phyloP scores from a whole-genome alignment of 2,888 invertebrate genomes.

The Eupsilia transversa region DNA sequence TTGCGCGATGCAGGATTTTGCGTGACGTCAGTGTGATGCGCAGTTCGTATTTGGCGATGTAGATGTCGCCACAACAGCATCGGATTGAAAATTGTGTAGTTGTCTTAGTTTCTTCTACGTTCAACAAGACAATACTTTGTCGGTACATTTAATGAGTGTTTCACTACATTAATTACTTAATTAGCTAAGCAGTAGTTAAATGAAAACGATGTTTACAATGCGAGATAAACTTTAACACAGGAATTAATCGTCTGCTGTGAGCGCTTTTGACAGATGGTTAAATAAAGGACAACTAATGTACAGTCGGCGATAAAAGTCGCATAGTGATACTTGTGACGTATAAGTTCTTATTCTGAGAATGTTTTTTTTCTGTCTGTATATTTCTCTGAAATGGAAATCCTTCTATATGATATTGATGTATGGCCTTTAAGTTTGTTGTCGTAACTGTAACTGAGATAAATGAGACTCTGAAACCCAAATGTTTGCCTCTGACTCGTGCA shows the following conservation, averaged over 20 bases:
- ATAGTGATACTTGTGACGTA: neutral
- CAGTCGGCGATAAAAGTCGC: slow-evolving; percentile 42
- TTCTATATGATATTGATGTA: neutral
- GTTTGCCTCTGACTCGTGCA: neutral
- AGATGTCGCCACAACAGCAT: neutral
- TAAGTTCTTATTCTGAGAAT: neutral
- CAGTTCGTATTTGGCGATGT: too few species aligned
- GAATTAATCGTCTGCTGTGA: slow-evolving; percentile 78
- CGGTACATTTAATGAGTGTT: slow-evolving; percentile 39
- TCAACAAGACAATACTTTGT: slow-evolving; percentile 17
- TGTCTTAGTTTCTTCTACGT: neutral
- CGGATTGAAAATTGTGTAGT: neutral
- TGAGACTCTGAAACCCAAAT: neutral
- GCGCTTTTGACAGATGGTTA: slow-evolving; percentile 82
- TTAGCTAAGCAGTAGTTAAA: slow-evolving; percentile 61
- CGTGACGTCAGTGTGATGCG: too few species aligned
- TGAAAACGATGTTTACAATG: slow-evolving; percentile 79
- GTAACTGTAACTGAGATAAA: neutral
- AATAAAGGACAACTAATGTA: slow-evolving; percentile 68
- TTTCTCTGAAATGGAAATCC: neutral
- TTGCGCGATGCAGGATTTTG: too few species aligned
- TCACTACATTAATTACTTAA: slow-evolving; percentile 58
- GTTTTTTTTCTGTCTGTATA: neutral
- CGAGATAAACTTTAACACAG: slow-evolving; percentile 83
- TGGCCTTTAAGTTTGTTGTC: neutral